These are phyloP conservation scores for Crypturellus undulatus DNA, from an alignment of 2,113 vertebrate genomes.

Conservation along the genomic window DNA sequence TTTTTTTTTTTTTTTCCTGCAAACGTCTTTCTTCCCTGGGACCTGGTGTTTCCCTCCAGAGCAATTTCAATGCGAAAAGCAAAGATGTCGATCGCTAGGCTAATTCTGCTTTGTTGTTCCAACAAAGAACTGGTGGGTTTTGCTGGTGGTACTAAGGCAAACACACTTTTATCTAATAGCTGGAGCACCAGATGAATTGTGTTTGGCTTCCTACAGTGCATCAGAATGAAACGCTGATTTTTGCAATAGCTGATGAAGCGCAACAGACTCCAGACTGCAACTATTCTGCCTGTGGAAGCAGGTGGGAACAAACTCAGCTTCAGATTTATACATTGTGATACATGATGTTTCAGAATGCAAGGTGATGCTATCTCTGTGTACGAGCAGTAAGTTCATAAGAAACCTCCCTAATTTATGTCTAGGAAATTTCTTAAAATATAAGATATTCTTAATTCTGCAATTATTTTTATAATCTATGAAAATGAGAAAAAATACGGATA, in stretches of 20 bases:
- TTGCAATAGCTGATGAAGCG: slow-evolving; percentile 30
- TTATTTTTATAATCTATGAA: background rate
- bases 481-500: background rate
- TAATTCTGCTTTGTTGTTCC: slow-evolving; percentile 14
- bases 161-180: background rate
- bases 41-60: slow-evolving; percentile 18
- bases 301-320: background rate
- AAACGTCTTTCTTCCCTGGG: background rate
- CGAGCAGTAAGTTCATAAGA: background rate
- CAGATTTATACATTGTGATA: background rate
- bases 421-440: background rate
- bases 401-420: background rate
- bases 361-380: background rate
- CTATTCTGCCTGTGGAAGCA: background rate
- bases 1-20: background rate
- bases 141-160: background rate
- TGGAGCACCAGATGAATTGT: background rate
- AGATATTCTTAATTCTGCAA: slow-evolving; percentile 6
- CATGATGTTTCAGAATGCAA: background rate
- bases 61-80: background rate
- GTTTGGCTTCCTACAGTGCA: background rate
- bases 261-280: background rate
- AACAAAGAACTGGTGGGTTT: background rate
- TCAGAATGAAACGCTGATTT: slow-evolving; percentile 49
- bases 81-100: background rate